These are phyloP conservation scores for Hirtodrosophila cameraria DNA, from an alignment of 2,888 invertebrate genomes.

Conservation along the genomic window DNA sequence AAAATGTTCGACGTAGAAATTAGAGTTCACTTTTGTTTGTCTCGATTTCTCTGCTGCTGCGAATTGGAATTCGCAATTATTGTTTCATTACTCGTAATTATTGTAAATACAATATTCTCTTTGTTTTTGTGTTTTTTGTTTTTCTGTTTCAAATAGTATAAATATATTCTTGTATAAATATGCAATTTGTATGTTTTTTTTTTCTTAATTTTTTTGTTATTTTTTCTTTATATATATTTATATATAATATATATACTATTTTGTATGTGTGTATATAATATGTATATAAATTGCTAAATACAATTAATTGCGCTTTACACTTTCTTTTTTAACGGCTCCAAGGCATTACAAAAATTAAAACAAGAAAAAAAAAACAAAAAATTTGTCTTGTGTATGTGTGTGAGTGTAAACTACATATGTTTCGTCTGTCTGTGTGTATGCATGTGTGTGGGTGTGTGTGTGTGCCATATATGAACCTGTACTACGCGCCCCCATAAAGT, in stretches of 20 bases:
- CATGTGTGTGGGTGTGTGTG: constrained; percentile 22
- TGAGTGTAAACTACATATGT: constrained; percentile 32
- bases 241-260: constrained; percentile 43
- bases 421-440: constrained; percentile 31
- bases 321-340: constrained; percentile 61
- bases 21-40: constrained; percentile 39
- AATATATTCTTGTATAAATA: constrained; percentile 72
- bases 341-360: constrained; percentile 50
- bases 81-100: constrained; percentile 38
- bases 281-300: constrained; percentile 76
- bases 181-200: constrained; percentile 44
- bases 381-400: constrained; percentile 31
- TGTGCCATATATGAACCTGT: constrained; percentile 55
- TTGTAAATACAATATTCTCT: constrained; percentile 70
- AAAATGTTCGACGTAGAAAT: constrained; percentile 17
- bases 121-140: constrained; percentile 38
- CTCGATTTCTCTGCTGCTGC: constrained; percentile 36
- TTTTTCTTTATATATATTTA: constrained; percentile 50
- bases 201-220: constrained; percentile 39
- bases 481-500: constrained; percentile 61
- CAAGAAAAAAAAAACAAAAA: constrained; percentile 46
- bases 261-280: constrained; percentile 55
- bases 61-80: constrained; percentile 35
- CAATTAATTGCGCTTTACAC: constrained; percentile 77
- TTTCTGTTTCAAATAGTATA: constrained; percentile 60